Evolutionary conservation across 2,888 invertebrate species (phyloP).

Genomic region (Neoitamus cyanurus): DNA sequence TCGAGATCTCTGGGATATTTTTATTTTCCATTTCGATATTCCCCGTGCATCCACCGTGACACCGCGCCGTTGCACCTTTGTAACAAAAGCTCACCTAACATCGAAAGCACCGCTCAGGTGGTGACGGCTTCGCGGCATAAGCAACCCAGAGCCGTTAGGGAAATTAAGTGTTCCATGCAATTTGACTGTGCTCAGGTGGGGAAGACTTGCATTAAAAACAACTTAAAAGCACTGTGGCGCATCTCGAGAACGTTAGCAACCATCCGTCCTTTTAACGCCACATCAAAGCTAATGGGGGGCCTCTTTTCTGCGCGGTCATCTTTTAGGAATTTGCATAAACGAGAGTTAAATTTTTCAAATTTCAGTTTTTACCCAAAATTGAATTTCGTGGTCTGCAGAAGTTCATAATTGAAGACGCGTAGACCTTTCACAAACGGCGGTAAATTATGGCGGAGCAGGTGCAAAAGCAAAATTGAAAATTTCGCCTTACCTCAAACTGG

Average conservation of each 20-base stretch:
- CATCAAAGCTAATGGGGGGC: background rate
- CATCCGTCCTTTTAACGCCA: background rate
- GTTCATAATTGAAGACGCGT: background rate
- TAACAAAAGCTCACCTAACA: background rate
- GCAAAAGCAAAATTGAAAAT: background rate
- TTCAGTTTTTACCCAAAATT: background rate
- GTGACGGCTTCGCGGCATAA: background rate
- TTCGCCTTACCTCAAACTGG: background rate
- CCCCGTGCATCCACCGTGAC: background rate
- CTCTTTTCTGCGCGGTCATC: background rate
- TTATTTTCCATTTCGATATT: constrained; percentile 25
- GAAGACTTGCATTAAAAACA: background rate
- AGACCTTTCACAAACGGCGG: background rate
- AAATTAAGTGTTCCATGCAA: constrained; percentile 3
- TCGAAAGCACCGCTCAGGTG: background rate
- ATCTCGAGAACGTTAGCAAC: background rate
- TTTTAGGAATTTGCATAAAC: background rate
- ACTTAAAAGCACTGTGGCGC: background rate
- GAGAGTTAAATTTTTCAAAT: background rate
- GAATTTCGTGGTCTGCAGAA: background rate
- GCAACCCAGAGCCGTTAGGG: background rate
- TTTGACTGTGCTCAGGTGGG: background rate
- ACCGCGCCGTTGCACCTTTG: background rate
- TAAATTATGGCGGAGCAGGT: background rate
- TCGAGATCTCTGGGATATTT: constrained; percentile 21